Evolutionary conservation across 2,113 vertebrate genomes (phyloP).

Genomic region (Panurus biarmicus): DNA sequence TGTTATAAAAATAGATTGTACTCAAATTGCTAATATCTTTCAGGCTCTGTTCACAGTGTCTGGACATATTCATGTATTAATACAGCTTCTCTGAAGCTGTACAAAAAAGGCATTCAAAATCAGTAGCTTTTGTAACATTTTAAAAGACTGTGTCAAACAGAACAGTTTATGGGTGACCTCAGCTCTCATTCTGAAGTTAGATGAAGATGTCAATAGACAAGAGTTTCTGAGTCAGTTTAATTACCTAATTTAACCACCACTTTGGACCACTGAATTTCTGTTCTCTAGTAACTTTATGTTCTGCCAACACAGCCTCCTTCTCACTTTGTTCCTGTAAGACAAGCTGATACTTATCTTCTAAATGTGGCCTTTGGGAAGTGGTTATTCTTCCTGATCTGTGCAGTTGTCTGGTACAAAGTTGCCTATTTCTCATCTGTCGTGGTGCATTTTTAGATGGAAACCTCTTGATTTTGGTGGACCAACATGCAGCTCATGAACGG

Average conservation of each 20-base stretch:
- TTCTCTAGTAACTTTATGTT: slow-evolving; percentile 26
- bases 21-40: slow-evolving; percentile 13
- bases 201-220: neutral
- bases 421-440: neutral
- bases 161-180: neutral
- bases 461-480: slow-evolving; percentile 91
- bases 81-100: neutral
- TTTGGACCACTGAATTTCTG: neutral
- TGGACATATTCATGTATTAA: neutral
- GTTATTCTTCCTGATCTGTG: neutral
- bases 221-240: neutral
- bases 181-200: neutral
- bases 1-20: slow-evolving; percentile 36
- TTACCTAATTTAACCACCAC: neutral
- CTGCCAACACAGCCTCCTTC: neutral
- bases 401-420: neutral
- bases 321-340: slow-evolving; percentile 13
- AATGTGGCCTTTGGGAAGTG: neutral
- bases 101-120: slow-evolving; percentile 33
- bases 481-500: slow-evolving; percentile 94
- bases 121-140: neutral
- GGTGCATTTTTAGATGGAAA: slow-evolving; percentile 73
- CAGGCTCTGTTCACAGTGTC: neutral
- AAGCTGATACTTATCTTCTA: neutral
- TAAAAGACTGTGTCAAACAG: neutral